Base-by-base conservation (phyloP, 2,113 vertebrate species). In the Thryonomys swinderianus region DNA sequence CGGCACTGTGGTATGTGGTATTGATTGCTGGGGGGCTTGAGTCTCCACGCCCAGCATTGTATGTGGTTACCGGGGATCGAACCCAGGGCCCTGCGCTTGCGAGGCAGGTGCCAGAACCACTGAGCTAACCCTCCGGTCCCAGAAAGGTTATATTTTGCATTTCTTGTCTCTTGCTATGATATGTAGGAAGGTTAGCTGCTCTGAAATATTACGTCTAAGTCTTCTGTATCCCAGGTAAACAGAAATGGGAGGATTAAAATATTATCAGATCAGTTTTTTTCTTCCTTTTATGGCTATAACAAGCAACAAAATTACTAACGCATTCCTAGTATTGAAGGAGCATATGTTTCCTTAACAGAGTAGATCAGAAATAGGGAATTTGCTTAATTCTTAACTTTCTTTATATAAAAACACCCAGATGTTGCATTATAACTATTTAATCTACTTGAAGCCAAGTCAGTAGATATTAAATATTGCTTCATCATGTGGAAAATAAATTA, bases 401-500 rank as follows among this genome's bases (percentile, higher is more conserved):
- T 89, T 62, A 71, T 74, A 37, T 61, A 78, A 93, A 93, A 80
- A 73, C 32, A 40, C 14, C 86, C 7, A 37, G 51, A 57, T 34
- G 3, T 18, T 66, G 16, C 37, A 69, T 88, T 93, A 73, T 25
- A 94, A 71, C 69, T 82, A 82, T 64, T 48, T 83, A 78, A 62
- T n/a, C 18, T 76, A 21, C 10, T 57, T 88, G 87, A 94, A 88
- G 13, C 18, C 9, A 55, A 73, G 69, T 90, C 48, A 85, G 12
- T 92, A 40, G 21, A 27, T 64, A 83, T 7, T 86, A 61, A 87
- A 30, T 25, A 45, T 89, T 76, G 78, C 61, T 92, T 85, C 62
- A 45, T 67, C 27, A 73, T 32, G 32, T 79, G 25, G 84, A 64
- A 88, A 69, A 93, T 76, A 48, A 92, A 85, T 55, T 93, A 79